Base-by-base conservation (phyloP, 2,113 vertebrate species). In the Phodopus roborovskii region DNA sequence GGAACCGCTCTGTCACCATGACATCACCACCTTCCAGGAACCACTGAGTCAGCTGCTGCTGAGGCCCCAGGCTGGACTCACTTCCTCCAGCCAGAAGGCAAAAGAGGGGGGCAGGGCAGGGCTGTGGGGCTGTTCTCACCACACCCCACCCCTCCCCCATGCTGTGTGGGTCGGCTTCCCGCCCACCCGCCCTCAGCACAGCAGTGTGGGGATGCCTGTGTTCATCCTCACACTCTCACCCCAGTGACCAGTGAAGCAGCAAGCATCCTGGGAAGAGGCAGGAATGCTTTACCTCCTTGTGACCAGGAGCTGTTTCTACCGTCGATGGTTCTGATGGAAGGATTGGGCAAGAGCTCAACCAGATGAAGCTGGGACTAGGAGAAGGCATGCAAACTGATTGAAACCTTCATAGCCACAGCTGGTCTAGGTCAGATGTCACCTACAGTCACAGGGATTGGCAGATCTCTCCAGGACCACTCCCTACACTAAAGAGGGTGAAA, bases 21-120 rank as follows among this genome's bases (percentile, higher is more conserved):
- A 98, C 81, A 28, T 96, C 96, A 96, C 71, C 94, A 86, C 20
- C 95, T 97, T 97, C 96, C 96, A 95, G 88, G 95, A 98, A 97
- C 83, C 90, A 85, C 96, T 94, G 97, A 98, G 81, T 97, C 97
- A 96, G 94, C 71, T 16, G 75, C 71, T 16, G 75, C 85, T 26
- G 11, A 90, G 89, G 89, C 77, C 91, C 56, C 33, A 83, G 90
- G 95, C 85, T 45, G 73, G 92, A 85, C 95, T 93, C 93, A 96
- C 97, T 98, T 97, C 97, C 97, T 96, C 94, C 58, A 36, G 3
- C n/a, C n/a, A n/a, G 73, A 90, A 92, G 42, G 50, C 48, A 17
- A 33, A 26, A 30, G 4, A 1, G 5, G 39, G 56, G 60, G 7
- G 24, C 17, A 9, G 39, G 22, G 5, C 58, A 17, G 30, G 33